Evolutionary conservation across 2,113 vertebrate genomes (phyloP), one percentile per base, ranked within the genome.

Genomic region (Paramormyrops kingsleyae): DNA sequence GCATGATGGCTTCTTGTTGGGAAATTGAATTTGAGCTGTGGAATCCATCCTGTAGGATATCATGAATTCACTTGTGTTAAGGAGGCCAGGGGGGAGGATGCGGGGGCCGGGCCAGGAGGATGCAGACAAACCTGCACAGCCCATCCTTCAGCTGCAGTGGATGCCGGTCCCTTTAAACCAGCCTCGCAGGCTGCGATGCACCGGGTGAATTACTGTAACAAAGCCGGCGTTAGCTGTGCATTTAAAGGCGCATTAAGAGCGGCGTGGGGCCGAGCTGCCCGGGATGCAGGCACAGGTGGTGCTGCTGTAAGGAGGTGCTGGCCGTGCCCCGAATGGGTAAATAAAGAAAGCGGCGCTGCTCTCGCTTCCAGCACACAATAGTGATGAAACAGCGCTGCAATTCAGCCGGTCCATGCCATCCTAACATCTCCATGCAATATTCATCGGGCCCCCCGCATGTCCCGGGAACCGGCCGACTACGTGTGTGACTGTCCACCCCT

Each of bases 361-460:
- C 50, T 56, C 1, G 10, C 85, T 39, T 46, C 31, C 50, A 19
- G 49, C 49, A 35, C n/a, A 53, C 85, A 35, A 35, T 39, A 87
- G 50, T 87, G 85, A 87, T 87, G 85, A 87, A 87, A 87, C 49
- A 87, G 85, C 10, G 50, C 27, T 87, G 85, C 85, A 87, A 87
- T 17, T 53, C 85, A 21, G 85, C 49, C 13, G 17, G 13, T 31
- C 50, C n/a, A n/a, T 42, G 50, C 50, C 50, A 10, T 87, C 50
- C 31, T 87, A 56, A 87, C 50, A 39, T 35, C 50, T 53, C 50
- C 50, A 87, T 87, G 85, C n/a, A 87, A 35, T 87, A 87, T 87
- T 87, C 4, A 87, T 87, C 13, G 4, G n/a, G 15, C 50, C 50
- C 2, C 27, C 24, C n/a, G 8, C 62, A 13, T 1, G 1, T 62